These are phyloP conservation scores for Polyommatus icarus DNA, from an alignment of 2,888 invertebrate genomes.

Conservation along the genomic window DNA sequence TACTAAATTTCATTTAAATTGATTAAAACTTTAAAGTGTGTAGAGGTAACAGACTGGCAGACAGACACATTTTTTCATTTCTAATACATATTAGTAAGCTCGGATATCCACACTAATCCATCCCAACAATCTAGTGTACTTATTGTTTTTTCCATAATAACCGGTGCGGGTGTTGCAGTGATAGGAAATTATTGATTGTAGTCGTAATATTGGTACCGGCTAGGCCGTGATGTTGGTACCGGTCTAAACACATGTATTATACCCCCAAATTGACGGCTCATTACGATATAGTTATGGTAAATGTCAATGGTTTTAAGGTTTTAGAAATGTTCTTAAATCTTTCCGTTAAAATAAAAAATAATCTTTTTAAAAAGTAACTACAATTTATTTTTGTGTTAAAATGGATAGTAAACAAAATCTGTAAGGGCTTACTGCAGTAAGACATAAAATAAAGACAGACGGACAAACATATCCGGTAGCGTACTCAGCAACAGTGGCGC, in stretches of 20 bases:
- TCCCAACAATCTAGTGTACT: constrained; percentile 62
- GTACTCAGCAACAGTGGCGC: constrained; percentile 43
- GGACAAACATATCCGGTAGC: constrained; percentile 11
- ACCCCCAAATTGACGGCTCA: constrained; percentile 21
- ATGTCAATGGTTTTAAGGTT: neutral
- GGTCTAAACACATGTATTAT: constrained; percentile 17
- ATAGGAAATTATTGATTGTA: constrained; percentile 75
- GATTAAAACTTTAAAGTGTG: no score
- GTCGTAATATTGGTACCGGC: constrained; percentile 44
- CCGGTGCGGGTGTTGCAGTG: constrained; percentile 66
- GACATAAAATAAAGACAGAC: neutral
- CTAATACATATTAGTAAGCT: neutral
- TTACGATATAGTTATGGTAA: neutral
- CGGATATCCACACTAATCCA: constrained; percentile 51
- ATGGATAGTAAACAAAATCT: neutral
- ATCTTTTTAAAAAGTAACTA: neutral
- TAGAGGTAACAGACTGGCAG: no score
- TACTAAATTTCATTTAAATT: no score
- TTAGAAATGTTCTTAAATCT: neutral
- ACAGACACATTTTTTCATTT: no score
- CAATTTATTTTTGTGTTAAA: neutral
- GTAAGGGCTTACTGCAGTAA: neutral
- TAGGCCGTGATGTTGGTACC: constrained; percentile 41
- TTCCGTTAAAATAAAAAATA: neutral
- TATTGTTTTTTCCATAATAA: constrained; percentile 77